phyloP scores from a whole-genome alignment of 2,113 vertebrate species.

The Mystacornis crossleyi region DNA sequence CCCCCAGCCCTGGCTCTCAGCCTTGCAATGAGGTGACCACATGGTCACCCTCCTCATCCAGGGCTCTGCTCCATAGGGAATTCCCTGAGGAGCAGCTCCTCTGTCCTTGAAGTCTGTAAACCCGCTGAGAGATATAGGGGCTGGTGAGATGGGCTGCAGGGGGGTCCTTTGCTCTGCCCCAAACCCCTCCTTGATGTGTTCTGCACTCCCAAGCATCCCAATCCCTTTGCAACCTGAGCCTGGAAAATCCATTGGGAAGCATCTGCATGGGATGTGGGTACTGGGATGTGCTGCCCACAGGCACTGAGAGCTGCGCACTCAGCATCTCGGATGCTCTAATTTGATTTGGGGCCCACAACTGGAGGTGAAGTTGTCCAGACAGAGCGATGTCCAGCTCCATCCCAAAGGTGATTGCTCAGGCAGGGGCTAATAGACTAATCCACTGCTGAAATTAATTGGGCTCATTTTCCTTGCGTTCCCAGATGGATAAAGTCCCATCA shows the following conservation, averaged over 20 bases:
- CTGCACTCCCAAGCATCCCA: not conserved
- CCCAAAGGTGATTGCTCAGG: not conserved
- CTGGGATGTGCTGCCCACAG: not conserved
- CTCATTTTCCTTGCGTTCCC: not conserved
- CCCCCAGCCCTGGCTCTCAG: not conserved
- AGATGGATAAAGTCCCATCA: not conserved
- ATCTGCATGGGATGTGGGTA: not conserved
- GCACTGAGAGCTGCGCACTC: fast-evolving
- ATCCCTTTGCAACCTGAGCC: not conserved
- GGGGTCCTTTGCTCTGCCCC: not conserved
- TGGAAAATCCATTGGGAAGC: not conserved
- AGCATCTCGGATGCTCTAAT: not conserved
- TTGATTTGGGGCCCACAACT: not conserved
- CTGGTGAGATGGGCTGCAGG: not conserved
- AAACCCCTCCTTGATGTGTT: not conserved
- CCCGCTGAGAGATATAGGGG: not conserved
- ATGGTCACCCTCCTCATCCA: not conserved
- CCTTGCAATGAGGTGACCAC: not conserved
- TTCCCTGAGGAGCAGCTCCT: not conserved
- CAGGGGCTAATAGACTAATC: not conserved
- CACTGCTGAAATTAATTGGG: not conserved
- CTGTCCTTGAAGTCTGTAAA: not conserved
- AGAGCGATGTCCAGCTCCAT: not conserved
- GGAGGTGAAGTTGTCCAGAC: not conserved
- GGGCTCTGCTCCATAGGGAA: not conserved